Evolutionary conservation across 2,888 invertebrate species (phyloP), one percentile per base, ranked within the genome.

Genomic region (Nycteola revayana): DNA sequence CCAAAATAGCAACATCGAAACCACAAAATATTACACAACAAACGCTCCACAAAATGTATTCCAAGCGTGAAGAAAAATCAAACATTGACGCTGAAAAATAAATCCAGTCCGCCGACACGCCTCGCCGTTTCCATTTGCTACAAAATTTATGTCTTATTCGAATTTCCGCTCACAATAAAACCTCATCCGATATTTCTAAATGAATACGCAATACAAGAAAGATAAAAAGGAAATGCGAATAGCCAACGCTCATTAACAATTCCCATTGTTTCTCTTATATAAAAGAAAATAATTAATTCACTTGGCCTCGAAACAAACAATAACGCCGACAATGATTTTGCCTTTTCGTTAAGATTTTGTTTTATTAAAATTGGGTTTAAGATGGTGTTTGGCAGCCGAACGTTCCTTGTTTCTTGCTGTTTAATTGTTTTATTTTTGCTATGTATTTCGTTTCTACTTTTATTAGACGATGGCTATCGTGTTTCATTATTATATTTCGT

Each of bases 221-320:
- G 52, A 64, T 49, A 61, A 60, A 66, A 68, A 61, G 63, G 60
- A 52, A 73, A 69, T 49, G 53, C 32, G 62, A 66, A 66, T 64
- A 54, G 60, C 67, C 64, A 57, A 54, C 60, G 62, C 65, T 76
- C 77, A 77, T 79, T 78, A 76, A 75, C 77, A 74, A 77, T 77
- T 78, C 71, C 58, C 64, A 76, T 77, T 79, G 78, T 78, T 79
- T 72, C 67, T 54, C 56, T 68, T 58, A 57, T 57, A 71, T 71
- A 75, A 77, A 78, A 67, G 65, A 68, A 74, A 69, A 75, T 76
- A 76, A 79, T 79, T 77, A 77, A 77, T 76, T 79, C 65, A 68
- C 72, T 72, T 58, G 66, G 43, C 67, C 63, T 56, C 60, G 62
- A 69, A 64, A 62, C 49, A 56, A 64, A 66, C 61, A 59, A 51